Evolutionary conservation across 2,113 vertebrate species (phyloP).

Genomic region (Conger conger): DNA sequence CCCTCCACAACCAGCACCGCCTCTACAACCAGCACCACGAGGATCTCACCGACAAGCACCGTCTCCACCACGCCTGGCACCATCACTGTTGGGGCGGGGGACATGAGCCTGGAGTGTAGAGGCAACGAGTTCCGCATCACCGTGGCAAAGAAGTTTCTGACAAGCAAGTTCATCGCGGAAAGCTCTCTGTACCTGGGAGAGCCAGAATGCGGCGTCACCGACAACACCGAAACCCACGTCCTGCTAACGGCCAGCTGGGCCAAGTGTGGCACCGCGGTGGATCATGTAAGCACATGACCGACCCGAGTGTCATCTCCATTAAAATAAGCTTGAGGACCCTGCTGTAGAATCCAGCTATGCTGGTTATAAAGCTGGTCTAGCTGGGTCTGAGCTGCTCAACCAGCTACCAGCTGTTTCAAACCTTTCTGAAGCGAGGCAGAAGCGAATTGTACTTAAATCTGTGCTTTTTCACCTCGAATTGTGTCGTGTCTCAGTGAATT

Average conservation of each 20-base stretch:
- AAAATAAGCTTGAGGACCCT: background rate
- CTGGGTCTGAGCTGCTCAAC: too few relatives aligned
- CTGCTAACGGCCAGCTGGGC: conserved; percentile 73
- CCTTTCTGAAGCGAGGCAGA: background rate
- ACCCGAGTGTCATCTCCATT: background rate
- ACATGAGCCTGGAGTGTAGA: conserved; percentile 70
- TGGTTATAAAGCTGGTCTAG: background rate
- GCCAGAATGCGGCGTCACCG: conserved; percentile 65
- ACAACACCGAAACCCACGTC: conserved; percentile 66
- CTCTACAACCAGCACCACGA: too few relatives aligned
- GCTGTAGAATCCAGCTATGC: too few relatives aligned
- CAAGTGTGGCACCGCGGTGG: conserved; percentile 66
- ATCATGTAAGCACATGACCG: conserved; percentile 64
- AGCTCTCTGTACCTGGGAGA: conserved; percentile 75
- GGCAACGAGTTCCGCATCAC: conserved; percentile 63
- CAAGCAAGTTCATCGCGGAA: conserved; percentile 62
- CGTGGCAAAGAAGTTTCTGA: conserved; percentile 70
- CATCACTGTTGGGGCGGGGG: background rate
- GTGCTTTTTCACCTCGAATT: too few relatives aligned
- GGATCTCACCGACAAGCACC: background rate
- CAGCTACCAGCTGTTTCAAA: too few relatives aligned
- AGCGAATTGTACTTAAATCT: too few relatives aligned
- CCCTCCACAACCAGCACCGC: background rate
- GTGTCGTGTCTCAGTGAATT: too few relatives aligned
- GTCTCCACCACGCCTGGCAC: background rate